Evolutionary conservation across 2,113 vertebrate genomes (phyloP), one percentile per base, ranked within the genome.

Genomic region (Anser cygnoides): DNA sequence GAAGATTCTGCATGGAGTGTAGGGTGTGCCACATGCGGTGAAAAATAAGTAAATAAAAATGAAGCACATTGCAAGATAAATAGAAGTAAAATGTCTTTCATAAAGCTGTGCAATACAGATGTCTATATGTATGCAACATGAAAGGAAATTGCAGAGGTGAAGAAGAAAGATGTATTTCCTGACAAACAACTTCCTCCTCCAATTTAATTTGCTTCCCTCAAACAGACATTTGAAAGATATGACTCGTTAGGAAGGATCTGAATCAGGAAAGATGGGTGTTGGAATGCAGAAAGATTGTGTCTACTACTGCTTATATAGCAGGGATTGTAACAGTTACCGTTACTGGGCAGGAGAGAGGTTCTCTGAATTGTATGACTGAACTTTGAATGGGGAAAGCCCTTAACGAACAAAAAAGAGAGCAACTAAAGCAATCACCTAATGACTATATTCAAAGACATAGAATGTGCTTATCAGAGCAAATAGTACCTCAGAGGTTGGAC

Each of bases 131-230:
- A 55, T 52, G 33, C 11, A 78, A 46, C 2, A 3, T 23, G 54
- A 87, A 26, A 71, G 13, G 21, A 79, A 93, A 72, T 6, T 37
- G 19, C 15, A 71, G 16, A 4, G 1, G 3, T 52, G 15, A 91
- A 78, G 71, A 73, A 0, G 3, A 62, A 88, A 74, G 3, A 66
- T 13, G 1, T 3, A 52, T 62, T 71, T 88, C 33, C 54, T 35
- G 57, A 79, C n/a, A 6, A 80, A 84, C 10, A 81, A 65, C 23
- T 89, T 83, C 55, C n/a, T 82, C 9, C 75, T 91, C 23, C n/a
- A 71, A 71, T 71, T 83, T 73, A 46, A 71, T 95, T 86, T 84
- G 17, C 21, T 78, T 86, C 46, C n/a, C 68, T 91, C n/a, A 65
- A 70, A 76, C 4, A 90, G 25, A 73, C 15, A 57, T 77, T 75